Conservation (phyloP, 2,888 invertebrate species). For the Drosophila setosimentum region DNA sequence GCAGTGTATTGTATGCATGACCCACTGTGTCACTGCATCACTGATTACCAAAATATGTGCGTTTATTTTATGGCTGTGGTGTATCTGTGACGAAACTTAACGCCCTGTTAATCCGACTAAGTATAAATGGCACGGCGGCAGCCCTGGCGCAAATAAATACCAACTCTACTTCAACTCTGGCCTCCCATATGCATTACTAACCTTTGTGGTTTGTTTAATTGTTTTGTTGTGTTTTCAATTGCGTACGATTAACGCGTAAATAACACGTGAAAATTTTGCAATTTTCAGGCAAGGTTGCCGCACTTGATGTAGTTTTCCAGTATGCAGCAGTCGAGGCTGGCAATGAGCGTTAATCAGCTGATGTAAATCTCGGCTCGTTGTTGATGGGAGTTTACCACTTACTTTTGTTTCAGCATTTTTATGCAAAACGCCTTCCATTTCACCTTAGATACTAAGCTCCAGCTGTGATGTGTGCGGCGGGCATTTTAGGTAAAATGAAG, state of each 20-base stretch:
- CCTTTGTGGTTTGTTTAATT: conserved; percentile 37
- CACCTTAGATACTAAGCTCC: neutral
- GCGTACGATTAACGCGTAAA: conserved; percentile 70
- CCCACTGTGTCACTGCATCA: conserved; percentile 17
- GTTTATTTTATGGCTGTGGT: conserved; percentile 47
- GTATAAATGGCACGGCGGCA: conserved; percentile 59
- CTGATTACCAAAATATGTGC: conserved; percentile 50
- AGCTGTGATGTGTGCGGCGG: conserved; percentile 29
- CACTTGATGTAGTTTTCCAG: conserved; percentile 53
- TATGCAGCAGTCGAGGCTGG: conserved; percentile 36
- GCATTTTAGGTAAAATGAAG: conserved; percentile 54
- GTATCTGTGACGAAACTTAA: conserved; percentile 72
- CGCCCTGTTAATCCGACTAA: conserved; percentile 80
- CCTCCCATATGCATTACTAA: conserved; percentile 5
- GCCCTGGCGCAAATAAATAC: conserved; percentile 74
- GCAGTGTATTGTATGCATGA: neutral
- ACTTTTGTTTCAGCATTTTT: conserved; percentile 56
- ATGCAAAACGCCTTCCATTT: conserved; percentile 50
- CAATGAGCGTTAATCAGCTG: conserved; percentile 65
- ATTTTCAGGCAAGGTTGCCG: conserved; percentile 61
- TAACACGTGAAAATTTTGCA: conserved; percentile 78
- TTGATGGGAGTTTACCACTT: conserved; percentile 65
- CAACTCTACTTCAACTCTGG: neutral
- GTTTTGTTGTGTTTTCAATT: conserved; percentile 67
- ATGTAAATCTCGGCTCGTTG: conserved; percentile 54